Conservation (phyloP, 2,113 vertebrate genomes). For the Maccullochella peelii region DNA sequence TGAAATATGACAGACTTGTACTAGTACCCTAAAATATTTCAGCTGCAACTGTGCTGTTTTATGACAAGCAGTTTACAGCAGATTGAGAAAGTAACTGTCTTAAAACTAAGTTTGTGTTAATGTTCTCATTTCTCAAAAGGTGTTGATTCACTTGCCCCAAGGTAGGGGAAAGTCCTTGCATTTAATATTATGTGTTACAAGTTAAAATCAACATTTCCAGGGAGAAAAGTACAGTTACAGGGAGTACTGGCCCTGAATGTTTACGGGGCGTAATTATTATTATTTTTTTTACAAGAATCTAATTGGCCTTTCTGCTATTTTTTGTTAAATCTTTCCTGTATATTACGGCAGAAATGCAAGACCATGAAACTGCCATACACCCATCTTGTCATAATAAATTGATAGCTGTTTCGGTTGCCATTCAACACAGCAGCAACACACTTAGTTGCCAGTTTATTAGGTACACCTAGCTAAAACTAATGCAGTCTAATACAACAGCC, state of each 20-base stretch:
- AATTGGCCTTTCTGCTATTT: not conserved
- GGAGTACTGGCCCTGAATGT: not conserved
- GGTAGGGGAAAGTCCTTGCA: not conserved
- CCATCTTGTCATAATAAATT: not conserved
- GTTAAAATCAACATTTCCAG: not conserved
- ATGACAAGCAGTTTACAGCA: conserved; percentile 28
- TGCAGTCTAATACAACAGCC: not conserved
- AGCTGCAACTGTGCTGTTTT: conserved; percentile 23
- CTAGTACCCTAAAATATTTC: conserved; percentile 10
- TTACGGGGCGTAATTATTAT: not conserved
- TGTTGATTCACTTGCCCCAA: conserved; percentile 8
- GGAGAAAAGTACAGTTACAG: not conserved
- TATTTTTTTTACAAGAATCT: not conserved
- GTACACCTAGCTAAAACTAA: not conserved
- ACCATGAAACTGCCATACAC: not conserved
- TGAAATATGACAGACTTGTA: conserved; percentile 57
- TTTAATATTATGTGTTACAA: conserved; percentile 7
- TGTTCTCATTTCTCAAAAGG: not conserved
- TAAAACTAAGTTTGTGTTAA: conserved; percentile 2
- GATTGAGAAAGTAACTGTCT: conserved; percentile 7
- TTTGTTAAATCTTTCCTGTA: not conserved
- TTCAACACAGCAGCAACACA: not conserved
- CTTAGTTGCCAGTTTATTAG: not conserved
- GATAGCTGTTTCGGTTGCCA: not conserved
- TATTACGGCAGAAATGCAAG: not conserved